Evolutionary conservation across 2,888 invertebrate species (phyloP).

Genomic region (Drosophila subsilvestris): DNA sequence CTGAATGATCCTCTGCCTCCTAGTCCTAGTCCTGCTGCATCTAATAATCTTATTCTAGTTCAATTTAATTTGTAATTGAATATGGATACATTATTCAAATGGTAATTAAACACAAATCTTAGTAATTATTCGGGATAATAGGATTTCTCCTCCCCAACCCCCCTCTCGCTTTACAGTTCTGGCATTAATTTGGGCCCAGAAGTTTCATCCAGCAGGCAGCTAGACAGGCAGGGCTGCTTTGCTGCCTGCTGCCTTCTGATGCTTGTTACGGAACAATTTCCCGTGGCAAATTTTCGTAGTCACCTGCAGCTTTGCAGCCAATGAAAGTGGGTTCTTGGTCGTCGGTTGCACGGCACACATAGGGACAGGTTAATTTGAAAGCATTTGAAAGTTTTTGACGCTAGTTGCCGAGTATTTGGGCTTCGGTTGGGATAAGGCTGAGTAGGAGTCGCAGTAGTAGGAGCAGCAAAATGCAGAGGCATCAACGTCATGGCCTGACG

Average conservation of each 20-base stretch:
- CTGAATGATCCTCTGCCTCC: neutral
- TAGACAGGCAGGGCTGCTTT: constrained; percentile 11
- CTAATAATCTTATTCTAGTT: neutral
- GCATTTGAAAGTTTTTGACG: constrained; percentile 71
- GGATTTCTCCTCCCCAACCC: neutral
- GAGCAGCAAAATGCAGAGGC: constrained; percentile 17
- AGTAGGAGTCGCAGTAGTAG: neutral
- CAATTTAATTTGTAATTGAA: constrained; percentile 3
- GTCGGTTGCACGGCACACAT: constrained; percentile 42
- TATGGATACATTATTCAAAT: constrained; percentile 7
- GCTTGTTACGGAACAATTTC: constrained; percentile 25
- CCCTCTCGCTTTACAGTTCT: neutral
- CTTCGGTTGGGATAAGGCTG: neutral
- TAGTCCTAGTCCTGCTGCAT: neutral
- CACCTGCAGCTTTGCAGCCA: constrained; percentile 6
- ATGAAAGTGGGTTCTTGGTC: constrained; percentile 29
- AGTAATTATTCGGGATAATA: constrained; percentile 1
- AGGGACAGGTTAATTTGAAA: constrained; percentile 64
- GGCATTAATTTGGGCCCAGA: neutral
- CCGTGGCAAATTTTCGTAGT: constrained; percentile 5
- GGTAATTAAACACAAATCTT: neutral
- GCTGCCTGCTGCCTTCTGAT: neutral
- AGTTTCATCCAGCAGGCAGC: constrained; percentile 1
- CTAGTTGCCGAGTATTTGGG: constrained; percentile 27
- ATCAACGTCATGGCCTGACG: constrained; percentile 50